Evolutionary conservation across 2,113 vertebrate genomes (phyloP).

Genomic region (Tichodroma muraria): DNA sequence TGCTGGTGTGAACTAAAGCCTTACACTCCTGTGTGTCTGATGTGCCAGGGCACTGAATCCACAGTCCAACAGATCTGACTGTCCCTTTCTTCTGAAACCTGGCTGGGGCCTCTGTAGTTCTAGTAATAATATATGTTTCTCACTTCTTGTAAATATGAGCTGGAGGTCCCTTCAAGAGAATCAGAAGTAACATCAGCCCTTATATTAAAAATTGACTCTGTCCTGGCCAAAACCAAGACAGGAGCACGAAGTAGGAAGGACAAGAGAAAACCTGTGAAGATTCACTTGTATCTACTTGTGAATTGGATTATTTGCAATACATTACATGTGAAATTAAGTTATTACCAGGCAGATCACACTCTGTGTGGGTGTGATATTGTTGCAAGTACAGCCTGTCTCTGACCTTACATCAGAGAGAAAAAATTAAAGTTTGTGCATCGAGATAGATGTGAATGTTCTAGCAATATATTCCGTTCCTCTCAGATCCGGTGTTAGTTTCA

Average conservation of each 20-base stretch:
- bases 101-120: not conserved
- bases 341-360: not conserved
- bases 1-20: fast-evolving
- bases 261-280: not conserved
- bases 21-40: not conserved
- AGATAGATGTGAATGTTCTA: not conserved
- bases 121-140: not conserved
- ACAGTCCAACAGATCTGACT: not conserved
- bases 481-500: not conserved
- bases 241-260: not conserved
- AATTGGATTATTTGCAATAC: not conserved
- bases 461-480: not conserved
- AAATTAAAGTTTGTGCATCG: not conserved
- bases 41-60: not conserved
- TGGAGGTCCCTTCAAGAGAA: not conserved
- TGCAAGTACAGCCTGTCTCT: not conserved
- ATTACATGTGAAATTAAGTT: not conserved
- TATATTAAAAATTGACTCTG: not conserved
- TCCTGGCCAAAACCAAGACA: not conserved
- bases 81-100: not conserved
- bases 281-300: not conserved
- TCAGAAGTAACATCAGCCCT: not conserved
- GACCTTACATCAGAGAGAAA: not conserved
- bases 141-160: not conserved
- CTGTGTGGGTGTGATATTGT: not conserved